These are phyloP conservation scores for Todus mexicanus DNA, from an alignment of 2,797 vertebrate genomes.

Conservation along the genomic window DNA sequence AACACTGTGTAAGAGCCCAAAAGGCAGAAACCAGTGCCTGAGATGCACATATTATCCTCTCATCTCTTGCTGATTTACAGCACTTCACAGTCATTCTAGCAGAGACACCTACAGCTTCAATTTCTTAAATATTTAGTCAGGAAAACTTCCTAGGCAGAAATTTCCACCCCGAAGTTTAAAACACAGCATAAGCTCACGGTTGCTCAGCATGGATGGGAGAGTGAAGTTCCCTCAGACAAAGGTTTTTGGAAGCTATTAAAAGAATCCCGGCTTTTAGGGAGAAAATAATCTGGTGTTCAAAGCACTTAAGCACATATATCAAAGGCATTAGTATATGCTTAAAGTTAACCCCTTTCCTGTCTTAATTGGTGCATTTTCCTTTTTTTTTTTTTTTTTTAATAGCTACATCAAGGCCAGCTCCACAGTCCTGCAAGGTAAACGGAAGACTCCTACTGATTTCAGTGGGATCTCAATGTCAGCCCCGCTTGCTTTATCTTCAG, in stretches of 20 bases:
- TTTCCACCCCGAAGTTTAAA: background rate
- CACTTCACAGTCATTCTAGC: background rate
- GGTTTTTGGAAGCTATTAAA: background rate
- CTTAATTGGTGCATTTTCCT: background rate
- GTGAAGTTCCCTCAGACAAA: background rate
- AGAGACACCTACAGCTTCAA: conserved; percentile 13
- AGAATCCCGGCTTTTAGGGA: background rate
- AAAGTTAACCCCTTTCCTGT: background rate
- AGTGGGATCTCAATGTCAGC: background rate
- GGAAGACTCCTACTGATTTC: background rate
- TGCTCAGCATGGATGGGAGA: background rate
- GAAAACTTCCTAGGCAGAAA: conserved; percentile 4
- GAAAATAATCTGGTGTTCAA: background rate
- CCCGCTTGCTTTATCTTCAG: conserved; percentile 27
- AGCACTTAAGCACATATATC: background rate
- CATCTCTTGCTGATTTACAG: conserved; percentile 36
- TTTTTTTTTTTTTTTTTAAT: background rate
- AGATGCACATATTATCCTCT: background rate
- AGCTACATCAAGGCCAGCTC: background rate
- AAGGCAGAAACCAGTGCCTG: conserved; percentile 15
- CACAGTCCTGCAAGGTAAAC: background rate
- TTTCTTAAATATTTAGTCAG: conserved; percentile 46
- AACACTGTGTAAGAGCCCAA: background rate
- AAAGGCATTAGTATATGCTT: background rate
- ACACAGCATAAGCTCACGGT: background rate